Base-by-base conservation (phyloP, 37 sponge, comb jelly and placozoan species). In the Crambe crambe region DNA sequence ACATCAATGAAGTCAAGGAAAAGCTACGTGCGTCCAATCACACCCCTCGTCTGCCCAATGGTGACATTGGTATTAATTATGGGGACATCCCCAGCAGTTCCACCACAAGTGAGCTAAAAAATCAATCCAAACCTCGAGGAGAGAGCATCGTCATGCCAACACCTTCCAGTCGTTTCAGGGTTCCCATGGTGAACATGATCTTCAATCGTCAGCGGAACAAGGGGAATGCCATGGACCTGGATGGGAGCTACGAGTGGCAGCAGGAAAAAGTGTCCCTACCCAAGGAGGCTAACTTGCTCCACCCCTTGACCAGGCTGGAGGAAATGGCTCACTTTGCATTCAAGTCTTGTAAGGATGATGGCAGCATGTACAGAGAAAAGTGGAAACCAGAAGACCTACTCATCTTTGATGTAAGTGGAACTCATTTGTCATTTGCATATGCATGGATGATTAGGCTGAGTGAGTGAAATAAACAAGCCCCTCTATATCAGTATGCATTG, bases 241-340 rank as follows among this genome's bases (percentile, higher is more conserved):
- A 42, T 4, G 71, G 57, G 0, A 74, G 26, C 9, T 71, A 61
- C 30, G 68, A 73, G 9, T 81, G 83, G 83, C 85, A 88, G 74
- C n/a, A 22, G 12, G 75, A 47, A 4, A 29, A 21, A 29, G 70
- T 88, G 2, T 38, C 58, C 15, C 34, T 85, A 22, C 93, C 89
- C 18, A 84, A 85, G 40, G 86, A 88, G 22, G 63, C 81, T 17
- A 22, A 63, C 8, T 58, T 88, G 25, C 30, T 81, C 9, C 41
- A 62, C 0, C 63, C 27, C 0, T 62, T 92, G 54, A 40, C 66
- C 0, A 56, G 51, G n/a, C 67, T 84, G 58, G 89, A 87, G 35
- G 93, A 92, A 32, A 31, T 70, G 66, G 31, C 78, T 18, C 73
- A 82, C 56, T 88, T 88, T 76, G 70, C 82, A 1, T 37, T 25